Evolutionary conservation across 2,888 invertebrate genomes (phyloP), one percentile per base, ranked within the genome.

Genomic region (Sphaeridia pumilis): DNA sequence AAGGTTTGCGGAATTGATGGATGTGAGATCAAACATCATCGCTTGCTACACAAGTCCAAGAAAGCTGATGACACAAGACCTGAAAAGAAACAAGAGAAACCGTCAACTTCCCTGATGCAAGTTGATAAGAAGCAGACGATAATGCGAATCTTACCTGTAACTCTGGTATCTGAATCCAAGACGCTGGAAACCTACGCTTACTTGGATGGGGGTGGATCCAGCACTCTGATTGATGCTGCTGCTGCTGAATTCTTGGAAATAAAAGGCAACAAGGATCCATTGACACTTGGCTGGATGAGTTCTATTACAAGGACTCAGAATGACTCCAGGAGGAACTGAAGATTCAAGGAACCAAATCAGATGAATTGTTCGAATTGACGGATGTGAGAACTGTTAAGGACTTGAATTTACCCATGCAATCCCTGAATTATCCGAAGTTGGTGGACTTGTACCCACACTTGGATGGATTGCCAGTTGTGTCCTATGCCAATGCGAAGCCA

Each of bases 41-140:
- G 1, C 1, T 25, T 58, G 1, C 47, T 58, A 2, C 58, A 58
- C n/a, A n/a, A n/a, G n/a, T n/a, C n/a, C n/a, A n/a, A n/a, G n/a
- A n/a, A n/a, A n/a, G n/a, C n/a, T n/a, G n/a, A n/a, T n/a, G n/a
- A n/a, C n/a, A n/a, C n/a, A n/a, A n/a, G n/a, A n/a, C n/a, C n/a
- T n/a, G n/a, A n/a, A n/a, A n/a, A n/a, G n/a, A n/a, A n/a, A n/a
- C n/a, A n/a, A n/a, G n/a, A n/a, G n/a, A n/a, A n/a, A n/a, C n/a
- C n/a, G n/a, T n/a, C n/a, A n/a, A n/a, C n/a, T n/a, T n/a, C n/a
- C n/a, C n/a, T n/a, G n/a, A n/a, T n/a, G n/a, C n/a, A n/a, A n/a
- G n/a, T n/a, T n/a, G n/a, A n/a, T n/a, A n/a, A n/a, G 31, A 31
- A 31, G 14, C 10, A 31, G 14, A 31, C 14, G 7, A 10, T 31